Percentiles rank a stretch among this genome's conserved stretches.
Evolutionary conservation across 2,113 vertebrate genomes (phyloP).

Genomic region (Nestor notabilis): DNA sequence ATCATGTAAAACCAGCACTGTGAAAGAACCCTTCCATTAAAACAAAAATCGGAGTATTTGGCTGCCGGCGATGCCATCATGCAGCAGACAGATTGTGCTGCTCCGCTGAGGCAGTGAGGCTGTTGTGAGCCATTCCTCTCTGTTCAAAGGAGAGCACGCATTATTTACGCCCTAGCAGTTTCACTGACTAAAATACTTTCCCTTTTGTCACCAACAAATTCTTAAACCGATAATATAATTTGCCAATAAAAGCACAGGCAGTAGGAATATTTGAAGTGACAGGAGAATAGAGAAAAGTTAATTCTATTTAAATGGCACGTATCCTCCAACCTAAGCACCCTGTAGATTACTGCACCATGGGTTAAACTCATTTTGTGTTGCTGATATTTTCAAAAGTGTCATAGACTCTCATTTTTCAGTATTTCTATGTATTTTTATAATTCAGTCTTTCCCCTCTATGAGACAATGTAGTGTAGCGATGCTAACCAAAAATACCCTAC

Average conservation of each 20-base stretch:
- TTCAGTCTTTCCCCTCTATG: not conserved
- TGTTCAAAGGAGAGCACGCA: constrained; percentile 35
- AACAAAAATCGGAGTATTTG: constrained; percentile 69
- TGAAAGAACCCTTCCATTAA: constrained; percentile 72
- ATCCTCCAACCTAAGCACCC: not conserved
- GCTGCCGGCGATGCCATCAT: constrained; percentile 66
- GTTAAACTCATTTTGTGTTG: not conserved
- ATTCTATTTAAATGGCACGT: not conserved
- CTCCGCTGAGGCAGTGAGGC: constrained; percentile 41
- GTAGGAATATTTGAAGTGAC: constrained; percentile 18
- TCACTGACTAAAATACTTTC: constrained; percentile 49
- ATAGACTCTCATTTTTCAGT: not conserved
- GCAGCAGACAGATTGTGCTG: constrained; percentile 66
- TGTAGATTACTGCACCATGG: not conserved
- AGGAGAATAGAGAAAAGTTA: constrained; percentile 7
- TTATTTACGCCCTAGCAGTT: constrained; percentile 62
- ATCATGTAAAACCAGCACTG: constrained; percentile 74
- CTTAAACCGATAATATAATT: constrained; percentile 43
- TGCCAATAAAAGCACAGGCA: constrained; percentile 17
- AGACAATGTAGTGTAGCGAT: not conserved
- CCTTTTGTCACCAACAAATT: constrained; percentile 45
- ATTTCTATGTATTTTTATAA: not conserved
- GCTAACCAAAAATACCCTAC: not conserved
- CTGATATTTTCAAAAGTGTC: not conserved
- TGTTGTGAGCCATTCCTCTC: constrained; percentile 54